phyloP scores from a whole-genome alignment of 2,888 invertebrate genomes.

The Epistrophella euchroma region DNA sequence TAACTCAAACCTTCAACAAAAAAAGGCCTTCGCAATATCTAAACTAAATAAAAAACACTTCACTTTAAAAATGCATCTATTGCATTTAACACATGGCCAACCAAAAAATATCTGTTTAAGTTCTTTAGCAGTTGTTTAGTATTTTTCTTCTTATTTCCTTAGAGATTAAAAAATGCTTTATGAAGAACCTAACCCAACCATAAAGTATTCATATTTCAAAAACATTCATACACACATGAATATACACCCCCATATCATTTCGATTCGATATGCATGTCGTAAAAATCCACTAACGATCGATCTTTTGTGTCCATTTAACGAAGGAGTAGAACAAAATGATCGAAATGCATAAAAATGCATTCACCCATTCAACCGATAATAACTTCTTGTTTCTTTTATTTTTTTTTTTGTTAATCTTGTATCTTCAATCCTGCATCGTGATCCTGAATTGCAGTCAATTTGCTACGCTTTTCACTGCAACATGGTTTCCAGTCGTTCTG shows the following conservation, averaged over 20 bases:
- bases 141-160: neutral
- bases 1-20: no score
- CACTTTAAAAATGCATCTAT: no score
- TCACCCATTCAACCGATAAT: slow-evolving; percentile 62
- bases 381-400: slow-evolving; percentile 15
- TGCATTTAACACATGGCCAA: neutral
- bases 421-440: slow-evolving; percentile 4
- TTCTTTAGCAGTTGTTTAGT: neutral
- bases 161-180: neutral
- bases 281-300: slow-evolving; percentile 71
- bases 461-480: slow-evolving; percentile 59
- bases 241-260: slow-evolving; percentile 66
- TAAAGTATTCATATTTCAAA: slow-evolving; percentile 45
- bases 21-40: no score
- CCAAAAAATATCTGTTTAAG: neutral
- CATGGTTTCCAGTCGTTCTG: slow-evolving; percentile 61
- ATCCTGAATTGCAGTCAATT: slow-evolving; percentile 64
- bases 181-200: slow-evolving; percentile 25
- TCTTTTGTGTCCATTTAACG: slow-evolving; percentile 44
- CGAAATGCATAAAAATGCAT: slow-evolving; percentile 51
- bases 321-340: neutral
- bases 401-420: neutral
- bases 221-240: slow-evolving; percentile 19
- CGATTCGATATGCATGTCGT: slow-evolving; percentile 66
- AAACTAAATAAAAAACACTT: no score